phyloP scores from a whole-genome alignment of 2,113 vertebrate genomes.

The Dicrurus megarhynchus region DNA sequence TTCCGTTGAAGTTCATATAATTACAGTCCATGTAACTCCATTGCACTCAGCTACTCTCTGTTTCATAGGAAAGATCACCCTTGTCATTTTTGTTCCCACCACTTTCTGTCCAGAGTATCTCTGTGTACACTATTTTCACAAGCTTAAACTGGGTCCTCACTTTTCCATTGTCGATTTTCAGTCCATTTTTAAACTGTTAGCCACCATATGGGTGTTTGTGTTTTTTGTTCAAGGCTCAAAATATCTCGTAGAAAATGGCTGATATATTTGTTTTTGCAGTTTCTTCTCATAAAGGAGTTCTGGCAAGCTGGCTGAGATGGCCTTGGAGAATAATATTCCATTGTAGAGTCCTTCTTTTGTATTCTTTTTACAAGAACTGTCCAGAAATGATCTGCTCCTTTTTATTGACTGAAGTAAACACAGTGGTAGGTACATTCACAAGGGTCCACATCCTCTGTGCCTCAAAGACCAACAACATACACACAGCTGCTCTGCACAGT shows the following conservation, averaged over 20 bases:
- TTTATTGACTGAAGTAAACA: background rate
- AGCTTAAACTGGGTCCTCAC: background rate
- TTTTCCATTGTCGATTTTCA: background rate
- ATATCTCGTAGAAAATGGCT: background rate
- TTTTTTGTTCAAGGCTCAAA: background rate
- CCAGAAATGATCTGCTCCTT: background rate
- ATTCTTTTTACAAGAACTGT: background rate
- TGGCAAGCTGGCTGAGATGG: background rate
- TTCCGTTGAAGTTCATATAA: background rate
- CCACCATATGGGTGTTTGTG: background rate
- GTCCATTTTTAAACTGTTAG: background rate
- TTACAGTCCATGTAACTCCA: background rate
- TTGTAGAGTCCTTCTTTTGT: background rate
- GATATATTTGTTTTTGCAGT: background rate
- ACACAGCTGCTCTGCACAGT: background rate
- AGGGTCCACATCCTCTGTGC: too few relatives aligned
- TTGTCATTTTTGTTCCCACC: background rate
- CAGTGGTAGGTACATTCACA: background rate
- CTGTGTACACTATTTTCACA: background rate
- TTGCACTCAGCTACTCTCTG: background rate
- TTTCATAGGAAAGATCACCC: background rate
- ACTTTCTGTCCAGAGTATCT: background rate
- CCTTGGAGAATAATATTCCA: background rate
- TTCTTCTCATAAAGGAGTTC: background rate
- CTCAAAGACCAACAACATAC: background rate